Evolutionary conservation across 2,888 invertebrate species (phyloP), one percentile per base, ranked within the genome.

Genomic region (Bellardia pandia): DNA sequence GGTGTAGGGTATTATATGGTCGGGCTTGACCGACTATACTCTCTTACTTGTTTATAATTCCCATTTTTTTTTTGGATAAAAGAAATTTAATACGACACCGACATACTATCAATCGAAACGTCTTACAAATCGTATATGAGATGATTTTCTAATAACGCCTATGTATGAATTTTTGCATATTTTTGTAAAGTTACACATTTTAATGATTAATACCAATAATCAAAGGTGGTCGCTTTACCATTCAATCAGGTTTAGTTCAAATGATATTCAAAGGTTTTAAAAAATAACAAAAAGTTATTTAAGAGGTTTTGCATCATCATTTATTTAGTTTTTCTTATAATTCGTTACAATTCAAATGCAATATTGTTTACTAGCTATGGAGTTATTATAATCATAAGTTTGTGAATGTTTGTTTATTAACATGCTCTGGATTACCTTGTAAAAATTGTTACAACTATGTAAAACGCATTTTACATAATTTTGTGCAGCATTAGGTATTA

Each of bases 151-250:
- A 45, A 33, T 11, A 60, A 85, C n/a, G 71, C 64, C 37, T 58
- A 45, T 75, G 8, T 68, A 33, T 30, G 68, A 69, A 66, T 72
- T 87, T 87, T 85, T 85, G 78, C 85, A 87, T 85, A 87, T 87
- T 84, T 84, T 68, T 56, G 56, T 77, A 6, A 64, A 69, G 68
- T 71, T 86, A 74, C 16, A 62, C 72, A 75, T 60, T 76, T 83
- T 76, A 53, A 60, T 69, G 16, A 8, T 64, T 37, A 23, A 23
- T 68, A 60, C 11, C 8, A 64, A 62, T 16, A 40, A 66, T 53
- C n/a, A 30, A 23, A 51, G 78, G 45, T 66, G 62, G 30, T 13
- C 60, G 14, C 23, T 68, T 30, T 13, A 40, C 23, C 51, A 40
- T 48, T 48, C n/a, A 23, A 45, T 83, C 4, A 51, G 7, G 51